phyloP scores from a whole-genome alignment of 1,140 invertebrate genomes.

The Neodiprion pinetum region DNA sequence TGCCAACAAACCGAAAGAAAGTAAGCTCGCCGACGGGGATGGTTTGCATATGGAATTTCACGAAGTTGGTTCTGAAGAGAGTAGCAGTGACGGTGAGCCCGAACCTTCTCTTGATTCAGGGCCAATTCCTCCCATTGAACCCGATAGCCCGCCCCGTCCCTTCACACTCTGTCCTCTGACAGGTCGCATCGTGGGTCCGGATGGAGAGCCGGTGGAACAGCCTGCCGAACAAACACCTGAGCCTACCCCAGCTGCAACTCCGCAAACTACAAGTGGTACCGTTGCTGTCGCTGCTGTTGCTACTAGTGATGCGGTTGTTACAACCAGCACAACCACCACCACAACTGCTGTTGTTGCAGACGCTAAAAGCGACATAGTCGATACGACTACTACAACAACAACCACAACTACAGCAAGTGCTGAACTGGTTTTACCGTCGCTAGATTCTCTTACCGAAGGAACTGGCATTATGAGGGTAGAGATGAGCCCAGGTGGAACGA shows the following conservation, averaged over 20 bases:
- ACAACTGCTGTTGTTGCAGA: constrained; percentile 22
- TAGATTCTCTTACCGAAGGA: constrained; percentile 64
- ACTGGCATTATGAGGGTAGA: constrained; percentile 72
- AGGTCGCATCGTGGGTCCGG: constrained; percentile 72
- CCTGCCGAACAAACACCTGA: constrained; percentile 38
- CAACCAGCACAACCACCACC: constrained; percentile 2
- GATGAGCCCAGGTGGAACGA: constrained; percentile 72
- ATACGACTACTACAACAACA: constrained; percentile 9
- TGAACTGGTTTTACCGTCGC: constrained; percentile 51
- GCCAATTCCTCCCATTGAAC: constrained; percentile 58
- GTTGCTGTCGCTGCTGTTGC: constrained; percentile 19
- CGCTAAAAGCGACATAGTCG: constrained; percentile 22
- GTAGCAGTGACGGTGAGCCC: constrained; percentile 65
- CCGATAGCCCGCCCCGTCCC: constrained; percentile 71
- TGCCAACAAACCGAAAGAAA: constrained; percentile 51
- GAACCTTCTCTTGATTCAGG: constrained; percentile 67
- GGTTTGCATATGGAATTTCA: constrained; percentile 62
- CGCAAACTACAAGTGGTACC: constrained; percentile 23
- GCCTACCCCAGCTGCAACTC: constrained; percentile 22
- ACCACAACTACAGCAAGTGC: constrained; percentile 23
- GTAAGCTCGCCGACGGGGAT: constrained; percentile 58
- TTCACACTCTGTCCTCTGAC: constrained; percentile 74
- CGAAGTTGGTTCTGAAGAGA: constrained; percentile 58
- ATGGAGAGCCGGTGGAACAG: constrained; percentile 69
- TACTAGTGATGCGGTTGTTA: too few relatives aligned